Evolutionary conservation across 2,113 vertebrate species (phyloP).

Genomic region (Electrona antarctica): DNA sequence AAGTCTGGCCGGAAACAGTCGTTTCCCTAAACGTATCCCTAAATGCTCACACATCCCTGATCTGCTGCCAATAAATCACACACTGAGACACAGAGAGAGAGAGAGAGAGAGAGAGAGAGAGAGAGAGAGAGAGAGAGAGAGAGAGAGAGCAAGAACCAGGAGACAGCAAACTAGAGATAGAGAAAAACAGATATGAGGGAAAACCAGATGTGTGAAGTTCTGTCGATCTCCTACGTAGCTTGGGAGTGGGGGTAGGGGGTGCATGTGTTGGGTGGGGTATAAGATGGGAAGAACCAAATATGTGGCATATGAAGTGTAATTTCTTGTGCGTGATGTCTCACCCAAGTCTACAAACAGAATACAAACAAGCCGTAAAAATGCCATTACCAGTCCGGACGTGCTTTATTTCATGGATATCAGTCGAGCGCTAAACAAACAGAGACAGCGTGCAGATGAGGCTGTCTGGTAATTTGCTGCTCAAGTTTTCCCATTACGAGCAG

Average conservation of each 20-base stretch:
- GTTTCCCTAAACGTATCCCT: conserved; percentile 73
- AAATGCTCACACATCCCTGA: conserved; percentile 71
- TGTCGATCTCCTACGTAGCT: conserved; percentile 22
- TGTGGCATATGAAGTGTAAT: neutral
- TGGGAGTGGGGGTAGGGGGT: conserved; percentile 16
- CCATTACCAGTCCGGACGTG: conserved; percentile 19
- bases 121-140: conserved; percentile 25
- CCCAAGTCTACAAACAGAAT: conserved; percentile 24
- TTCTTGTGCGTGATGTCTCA: conserved; percentile 18
- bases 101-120: conserved; percentile 1
- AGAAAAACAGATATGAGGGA: conserved; percentile 36
- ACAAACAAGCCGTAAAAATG: conserved; percentile 23
- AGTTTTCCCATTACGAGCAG: conserved; percentile 14
- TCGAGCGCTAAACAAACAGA: conserved; percentile 31
- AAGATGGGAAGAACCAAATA: conserved; percentile 19
- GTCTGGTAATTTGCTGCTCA: conserved; percentile 2
- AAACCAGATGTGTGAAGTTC: conserved; percentile 56
- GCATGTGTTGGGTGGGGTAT: no score
- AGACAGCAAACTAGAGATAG: conserved; percentile 30
- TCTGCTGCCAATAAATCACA: conserved; percentile 75
- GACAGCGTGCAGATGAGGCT: neutral
- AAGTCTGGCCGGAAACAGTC: conserved; percentile 74
- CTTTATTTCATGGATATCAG: conserved; percentile 35
- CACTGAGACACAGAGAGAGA: conserved; percentile 42
- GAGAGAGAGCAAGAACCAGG: conserved; percentile 28